Conservation (phyloP, 1,140 invertebrate genomes). For the Apis cerana region DNA sequence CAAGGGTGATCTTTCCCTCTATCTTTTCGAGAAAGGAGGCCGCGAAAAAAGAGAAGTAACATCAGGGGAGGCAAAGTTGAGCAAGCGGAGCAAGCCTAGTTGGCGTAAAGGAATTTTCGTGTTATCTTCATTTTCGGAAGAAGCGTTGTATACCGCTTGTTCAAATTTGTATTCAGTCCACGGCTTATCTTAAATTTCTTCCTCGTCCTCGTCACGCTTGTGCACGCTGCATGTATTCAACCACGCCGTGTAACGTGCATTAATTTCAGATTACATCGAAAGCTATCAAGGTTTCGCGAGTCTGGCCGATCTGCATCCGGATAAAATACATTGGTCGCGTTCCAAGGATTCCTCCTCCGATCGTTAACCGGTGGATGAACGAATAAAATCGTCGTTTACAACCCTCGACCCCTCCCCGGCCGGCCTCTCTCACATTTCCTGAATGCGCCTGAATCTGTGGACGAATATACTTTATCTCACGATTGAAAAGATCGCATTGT, state of each 20-base stretch:
- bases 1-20: not conserved
- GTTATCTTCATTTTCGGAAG: slow-evolving; percentile 10
- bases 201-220: not conserved
- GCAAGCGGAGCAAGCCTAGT: not conserved
- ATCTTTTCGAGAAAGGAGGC: not conserved
- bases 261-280: slow-evolving; percentile 13
- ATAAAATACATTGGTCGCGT: not conserved
- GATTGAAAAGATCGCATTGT: slow-evolving; percentile 25
- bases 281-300: not conserved
- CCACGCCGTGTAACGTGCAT: not conserved
- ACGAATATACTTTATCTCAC: not conserved
- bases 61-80: not conserved
- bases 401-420: not conserved
- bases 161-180: not conserved
- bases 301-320: not conserved
- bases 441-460: not conserved
- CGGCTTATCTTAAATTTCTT: not conserved
- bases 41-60: not conserved
- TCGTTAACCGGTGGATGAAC: not conserved
- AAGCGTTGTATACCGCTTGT: not conserved
- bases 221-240: too few species aligned
- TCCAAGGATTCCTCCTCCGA: not conserved
- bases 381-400: not conserved
- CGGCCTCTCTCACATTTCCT: too few species aligned
- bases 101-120: not conserved